Evolutionary conservation across 2,888 invertebrate genomes (phyloP).

Genomic region (Sisyra nigra): DNA sequence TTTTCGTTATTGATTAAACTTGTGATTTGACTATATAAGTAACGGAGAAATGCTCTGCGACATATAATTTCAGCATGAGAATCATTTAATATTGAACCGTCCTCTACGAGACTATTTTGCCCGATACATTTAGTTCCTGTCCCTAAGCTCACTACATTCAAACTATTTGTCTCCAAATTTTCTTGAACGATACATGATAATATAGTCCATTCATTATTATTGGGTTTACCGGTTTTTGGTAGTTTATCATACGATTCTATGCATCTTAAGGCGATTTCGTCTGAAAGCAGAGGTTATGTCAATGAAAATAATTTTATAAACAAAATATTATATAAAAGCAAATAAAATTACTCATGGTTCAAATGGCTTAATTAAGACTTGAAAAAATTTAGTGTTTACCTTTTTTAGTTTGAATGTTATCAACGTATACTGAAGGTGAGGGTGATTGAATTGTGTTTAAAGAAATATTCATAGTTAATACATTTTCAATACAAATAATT

Average conservation of each 20-base stretch:
- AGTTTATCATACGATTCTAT: constrained; percentile 40
- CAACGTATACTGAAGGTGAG: too few species aligned
- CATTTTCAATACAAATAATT: too few species aligned
- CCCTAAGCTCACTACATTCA: constrained; percentile 62
- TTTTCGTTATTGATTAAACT: constrained; percentile 20
- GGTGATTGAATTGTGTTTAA: too few species aligned
- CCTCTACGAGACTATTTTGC: constrained; percentile 39
- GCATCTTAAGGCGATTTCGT: constrained; percentile 22
- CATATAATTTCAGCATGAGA: constrained; percentile 86
- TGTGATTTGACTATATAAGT: constrained; percentile 48
- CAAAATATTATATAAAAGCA: too few species aligned
- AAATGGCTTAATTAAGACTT: too few species aligned
- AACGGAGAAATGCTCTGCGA: constrained; percentile 65
- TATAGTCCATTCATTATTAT: constrained; percentile 64
- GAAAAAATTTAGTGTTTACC: too few species aligned
- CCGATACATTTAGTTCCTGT: constrained; percentile 90
- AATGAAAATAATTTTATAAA: too few species aligned
- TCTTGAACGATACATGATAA: constrained; percentile 53
- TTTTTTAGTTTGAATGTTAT: too few species aligned
- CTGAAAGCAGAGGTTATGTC: background rate
- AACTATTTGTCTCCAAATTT: constrained; percentile 21
- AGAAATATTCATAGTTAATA: too few species aligned
- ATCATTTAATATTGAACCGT: constrained; percentile 66
- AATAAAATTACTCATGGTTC: too few species aligned
- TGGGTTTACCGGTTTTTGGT: constrained; percentile 70